Evolutionary conservation across 2,113 vertebrate species (phyloP).

Genomic region (Oryctolagus cuniculus): DNA sequence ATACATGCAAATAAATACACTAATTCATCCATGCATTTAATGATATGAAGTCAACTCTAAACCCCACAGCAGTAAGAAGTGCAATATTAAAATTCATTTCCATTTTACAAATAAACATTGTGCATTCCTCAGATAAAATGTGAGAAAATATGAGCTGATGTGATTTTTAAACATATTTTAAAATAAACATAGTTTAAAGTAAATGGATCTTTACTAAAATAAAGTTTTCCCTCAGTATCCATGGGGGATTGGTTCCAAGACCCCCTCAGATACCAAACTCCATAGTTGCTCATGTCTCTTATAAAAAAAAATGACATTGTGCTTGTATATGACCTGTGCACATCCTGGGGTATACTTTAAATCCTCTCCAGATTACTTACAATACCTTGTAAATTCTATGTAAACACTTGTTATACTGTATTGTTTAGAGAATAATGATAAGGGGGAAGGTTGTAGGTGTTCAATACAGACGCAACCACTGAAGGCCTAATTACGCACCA

Average conservation of each 20-base stretch:
- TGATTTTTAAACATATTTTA: conserved; percentile 73
- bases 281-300: background rate
- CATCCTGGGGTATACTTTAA: background rate
- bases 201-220: conserved; percentile 70
- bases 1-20: conserved; percentile 84
- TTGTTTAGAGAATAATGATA: background rate
- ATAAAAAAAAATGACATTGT: background rate
- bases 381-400: background rate
- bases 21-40: conserved; percentile 85
- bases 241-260: background rate
- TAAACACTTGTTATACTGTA: background rate
- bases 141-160: conserved; percentile 65
- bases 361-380: background rate
- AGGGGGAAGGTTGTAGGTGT: background rate
- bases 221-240: background rate
- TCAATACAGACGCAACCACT: background rate
- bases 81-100: conserved; percentile 81
- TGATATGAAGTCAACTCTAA: conserved; percentile 79
- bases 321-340: background rate
- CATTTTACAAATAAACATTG: conserved; percentile 80
- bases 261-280: background rate
- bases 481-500: background rate
- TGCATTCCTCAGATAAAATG: conserved; percentile 83
- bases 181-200: conserved; percentile 75
- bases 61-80: conserved; percentile 81